Percentiles rank a stretch among this genome's conserved stretches.
phyloP scores from a whole-genome alignment of 1,140 invertebrate genomes.

The Coenobita brevimanus region DNA sequence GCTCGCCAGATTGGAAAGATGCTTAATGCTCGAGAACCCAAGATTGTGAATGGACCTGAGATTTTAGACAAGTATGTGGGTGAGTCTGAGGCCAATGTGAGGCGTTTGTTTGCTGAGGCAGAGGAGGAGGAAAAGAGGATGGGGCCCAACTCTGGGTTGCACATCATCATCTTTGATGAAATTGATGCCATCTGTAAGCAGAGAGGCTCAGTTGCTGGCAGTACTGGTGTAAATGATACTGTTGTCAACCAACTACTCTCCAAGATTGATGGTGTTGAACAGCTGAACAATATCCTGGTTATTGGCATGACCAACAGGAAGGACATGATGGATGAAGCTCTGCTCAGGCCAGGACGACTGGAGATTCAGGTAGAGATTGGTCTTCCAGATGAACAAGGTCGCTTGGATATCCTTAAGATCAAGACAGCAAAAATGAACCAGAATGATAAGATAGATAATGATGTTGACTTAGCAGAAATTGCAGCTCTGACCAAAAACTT shows the following conservation, averaged over 20 bases:
- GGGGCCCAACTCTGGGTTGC: conserved; percentile 95
- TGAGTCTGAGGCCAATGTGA: conserved; percentile 98
- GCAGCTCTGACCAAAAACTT: conserved; percentile 97
- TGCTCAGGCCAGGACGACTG: conserved; percentile 95
- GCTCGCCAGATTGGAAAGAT: conserved; percentile 99
- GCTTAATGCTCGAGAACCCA: conserved; percentile 98
- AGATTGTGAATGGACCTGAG: conserved; percentile 99
- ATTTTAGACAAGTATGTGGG: conserved; percentile 99
- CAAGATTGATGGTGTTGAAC: conserved; percentile 99
- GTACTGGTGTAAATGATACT: conserved; percentile 97
- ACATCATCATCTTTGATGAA: conserved; percentile 99
- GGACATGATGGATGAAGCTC: conserved; percentile 99
- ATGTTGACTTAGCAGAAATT: conserved; percentile 92
- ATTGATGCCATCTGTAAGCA: conserved; percentile 99
- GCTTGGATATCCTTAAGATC: conserved; percentile 89
- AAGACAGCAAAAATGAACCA: conserved; percentile 95
- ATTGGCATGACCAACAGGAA: conserved; percentile 93
- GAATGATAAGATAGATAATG: conserved; percentile 90
- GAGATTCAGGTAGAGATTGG: conserved; percentile 99
- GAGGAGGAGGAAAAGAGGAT: conserved; percentile 97
- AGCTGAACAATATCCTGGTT: conserved; percentile 98
- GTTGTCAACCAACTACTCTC: conserved; percentile 99
- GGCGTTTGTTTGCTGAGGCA: conserved; percentile 97
- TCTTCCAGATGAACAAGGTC: conserved; percentile 91
- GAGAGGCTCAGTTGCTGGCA: conserved; percentile 95